Conservation (phyloP, 2,113 vertebrate species). For the Vulpes ferrilata region DNA sequence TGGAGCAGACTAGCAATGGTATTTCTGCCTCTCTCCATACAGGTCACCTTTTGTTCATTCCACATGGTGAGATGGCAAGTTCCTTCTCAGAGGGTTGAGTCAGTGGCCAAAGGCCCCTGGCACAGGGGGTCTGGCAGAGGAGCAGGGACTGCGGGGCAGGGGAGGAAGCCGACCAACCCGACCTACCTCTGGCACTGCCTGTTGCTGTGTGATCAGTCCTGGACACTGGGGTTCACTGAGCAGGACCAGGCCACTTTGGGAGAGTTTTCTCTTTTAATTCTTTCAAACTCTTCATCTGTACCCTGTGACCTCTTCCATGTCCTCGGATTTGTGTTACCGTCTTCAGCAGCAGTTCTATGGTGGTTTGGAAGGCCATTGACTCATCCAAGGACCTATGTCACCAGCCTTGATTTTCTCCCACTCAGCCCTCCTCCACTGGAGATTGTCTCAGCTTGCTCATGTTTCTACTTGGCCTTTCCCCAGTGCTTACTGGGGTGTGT, state of each 20-base stretch:
- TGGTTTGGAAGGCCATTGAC: not conserved
- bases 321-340: not conserved
- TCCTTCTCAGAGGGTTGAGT: not conserved
- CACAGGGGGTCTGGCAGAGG: rapidly evolving
- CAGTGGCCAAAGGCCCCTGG: not conserved
- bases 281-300: not conserved
- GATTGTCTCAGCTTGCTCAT: not conserved
- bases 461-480: not conserved
- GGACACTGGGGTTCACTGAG: not conserved
- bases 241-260: not conserved
- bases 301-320: not conserved
- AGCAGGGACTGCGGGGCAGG: not conserved
- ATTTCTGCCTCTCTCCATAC: not conserved
- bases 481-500: not conserved
- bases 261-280: not conserved
- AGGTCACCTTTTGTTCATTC: not conserved
- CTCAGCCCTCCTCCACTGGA: not conserved
- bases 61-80: rapidly evolving
- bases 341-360: not conserved
- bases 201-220: not conserved
- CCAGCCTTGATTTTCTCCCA: not conserved
- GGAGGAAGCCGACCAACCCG: not conserved
- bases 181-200: not conserved
- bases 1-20: rapidly evolving
- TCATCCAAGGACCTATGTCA: not conserved